Conservation (phyloP, 1,140 invertebrate genomes). For the Phenacoccus solenopsis region DNA sequence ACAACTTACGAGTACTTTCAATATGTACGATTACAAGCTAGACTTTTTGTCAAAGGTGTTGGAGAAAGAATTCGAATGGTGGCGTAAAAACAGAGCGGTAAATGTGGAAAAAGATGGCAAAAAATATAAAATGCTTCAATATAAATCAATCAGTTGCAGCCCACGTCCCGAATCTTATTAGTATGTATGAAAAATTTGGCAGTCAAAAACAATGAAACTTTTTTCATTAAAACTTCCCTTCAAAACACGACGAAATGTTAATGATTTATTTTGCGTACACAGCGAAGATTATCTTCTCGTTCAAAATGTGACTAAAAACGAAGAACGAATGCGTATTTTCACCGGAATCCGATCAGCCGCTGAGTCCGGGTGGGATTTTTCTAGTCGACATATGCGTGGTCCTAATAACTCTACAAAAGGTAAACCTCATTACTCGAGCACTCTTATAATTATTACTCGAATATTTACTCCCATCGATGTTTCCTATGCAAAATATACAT, state of each 20-base stretch:
- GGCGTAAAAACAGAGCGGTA: slow-evolving; percentile 53
- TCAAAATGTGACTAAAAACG: slow-evolving; percentile 25
- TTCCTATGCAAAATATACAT: too few relatives aligned
- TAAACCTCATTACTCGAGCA: background rate
- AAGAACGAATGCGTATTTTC: slow-evolving; percentile 34
- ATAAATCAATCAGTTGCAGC: slow-evolving; percentile 38
- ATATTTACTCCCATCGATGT: too few relatives aligned
- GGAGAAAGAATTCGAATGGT: slow-evolving; percentile 70
- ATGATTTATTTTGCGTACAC: slow-evolving; percentile 17
- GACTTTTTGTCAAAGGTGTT: slow-evolving; percentile 39
- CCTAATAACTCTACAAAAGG: slow-evolving; percentile 29
- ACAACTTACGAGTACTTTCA: background rate
- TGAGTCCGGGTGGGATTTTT: slow-evolving; percentile 51
- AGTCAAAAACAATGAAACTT: background rate
- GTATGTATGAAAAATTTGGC: slow-evolving; percentile 30
- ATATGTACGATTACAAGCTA: too few relatives aligned
- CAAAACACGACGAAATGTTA: background rate
- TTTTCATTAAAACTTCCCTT: background rate
- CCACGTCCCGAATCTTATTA: slow-evolving; percentile 70
- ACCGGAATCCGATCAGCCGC: slow-evolving; percentile 41
- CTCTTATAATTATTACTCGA: background rate
- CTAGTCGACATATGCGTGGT: slow-evolving; percentile 37
- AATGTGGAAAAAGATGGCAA: slow-evolving; percentile 39
- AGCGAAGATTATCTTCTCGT: slow-evolving; percentile 35
- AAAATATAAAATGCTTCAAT: slow-evolving; percentile 44